Base-by-base conservation (phyloP, 2,888 invertebrate species). In the Laspeyria flexula region DNA sequence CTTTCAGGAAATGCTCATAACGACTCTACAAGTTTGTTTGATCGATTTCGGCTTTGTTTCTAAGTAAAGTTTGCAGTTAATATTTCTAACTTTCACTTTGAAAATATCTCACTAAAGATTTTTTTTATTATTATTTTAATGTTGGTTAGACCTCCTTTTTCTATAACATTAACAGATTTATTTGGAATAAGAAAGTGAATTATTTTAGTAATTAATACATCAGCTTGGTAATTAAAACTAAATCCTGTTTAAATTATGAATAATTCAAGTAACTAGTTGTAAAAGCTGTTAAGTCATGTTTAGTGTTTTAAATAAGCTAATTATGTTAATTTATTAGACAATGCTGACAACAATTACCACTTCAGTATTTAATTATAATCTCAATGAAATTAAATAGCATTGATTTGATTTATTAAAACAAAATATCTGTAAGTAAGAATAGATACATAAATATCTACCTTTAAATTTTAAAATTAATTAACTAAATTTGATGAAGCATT, bases 1-100 rank as follows among this genome's bases (percentile, higher is more conserved):
- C 40, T 59, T 52, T 23, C 43, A 54, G 43, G n/a, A 39, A 51
- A 9, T 18, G 10, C 18, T 10, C 0, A 4, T 23, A 46, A 27
- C 34, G 21, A 21, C 10, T 23, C 3, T n/a, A n/a, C 2, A 3
- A 9, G 1, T n/a, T 29, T 40, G 29, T 47, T 42, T 30, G 11
- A 2, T 47, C 35, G 23, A 47, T 42, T 23, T 15, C 12, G 3
- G 13, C 13, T 12, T 34, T 16, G 40, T 34, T 34, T 11, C 40
- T 34, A 6, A 34, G 34, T 27, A 34, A 34, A 46, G 37, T 1
- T 1, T 1, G 10, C 2, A 40, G 7, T 18, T 16, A 27, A 39
- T n/a, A 35, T n/a, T n/a, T 30, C 3, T 13, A 31, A 46, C 27
- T 34, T 30, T 31, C 29, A 33, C 12, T 45, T 33, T 25, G 21